A percentile compares a stretch with the other conserved stretches of the same genome.
Evolutionary conservation across 1,140 invertebrate species (phyloP).

Genomic region (Drosophila parvula): DNA sequence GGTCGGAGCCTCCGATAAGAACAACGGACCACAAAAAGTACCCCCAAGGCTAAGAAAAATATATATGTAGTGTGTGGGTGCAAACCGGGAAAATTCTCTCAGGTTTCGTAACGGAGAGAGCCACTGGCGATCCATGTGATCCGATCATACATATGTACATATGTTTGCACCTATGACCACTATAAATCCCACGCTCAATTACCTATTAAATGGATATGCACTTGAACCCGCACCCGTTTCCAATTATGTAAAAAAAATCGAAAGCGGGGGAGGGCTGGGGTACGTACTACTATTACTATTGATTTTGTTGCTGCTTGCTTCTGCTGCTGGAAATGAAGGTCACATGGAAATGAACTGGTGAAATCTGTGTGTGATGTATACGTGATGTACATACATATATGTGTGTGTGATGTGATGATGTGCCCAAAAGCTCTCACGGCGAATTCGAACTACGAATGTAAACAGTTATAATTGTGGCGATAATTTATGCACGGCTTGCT

Average conservation of each 20-base stretch:
- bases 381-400: slow-evolving; percentile 23
- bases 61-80: not conserved
- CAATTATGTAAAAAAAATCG: slow-evolving; percentile 43
- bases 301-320: slow-evolving; percentile 71
- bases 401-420: slow-evolving; percentile 1
- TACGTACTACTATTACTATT: slow-evolving; percentile 69
- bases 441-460: slow-evolving; percentile 38
- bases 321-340: slow-evolving; percentile 62
- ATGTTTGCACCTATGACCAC: not conserved
- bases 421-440: slow-evolving; percentile 24
- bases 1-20: not conserved
- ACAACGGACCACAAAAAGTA: too few relatives aligned
- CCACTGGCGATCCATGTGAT: slow-evolving; percentile 4
- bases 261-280: slow-evolving; percentile 14
- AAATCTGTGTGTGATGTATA: slow-evolving; percentile 37
- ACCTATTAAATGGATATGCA: slow-evolving; percentile 25
- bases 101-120: not conserved
- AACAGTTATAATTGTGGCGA: slow-evolving; percentile 56
- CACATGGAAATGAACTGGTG: slow-evolving; percentile 57
- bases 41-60: too few relatives aligned
- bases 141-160: not conserved
- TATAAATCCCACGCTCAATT: slow-evolving; percentile 36
- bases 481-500: slow-evolving; percentile 57
- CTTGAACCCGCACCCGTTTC: slow-evolving; percentile 16
- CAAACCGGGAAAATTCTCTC: not conserved